Percentiles rank a stretch among this genome's conserved stretches.
These are phyloP conservation scores for Reinhardtius hippoglossoides DNA, from an alignment of 2,113 vertebrate species.

Conservation along the genomic window DNA sequence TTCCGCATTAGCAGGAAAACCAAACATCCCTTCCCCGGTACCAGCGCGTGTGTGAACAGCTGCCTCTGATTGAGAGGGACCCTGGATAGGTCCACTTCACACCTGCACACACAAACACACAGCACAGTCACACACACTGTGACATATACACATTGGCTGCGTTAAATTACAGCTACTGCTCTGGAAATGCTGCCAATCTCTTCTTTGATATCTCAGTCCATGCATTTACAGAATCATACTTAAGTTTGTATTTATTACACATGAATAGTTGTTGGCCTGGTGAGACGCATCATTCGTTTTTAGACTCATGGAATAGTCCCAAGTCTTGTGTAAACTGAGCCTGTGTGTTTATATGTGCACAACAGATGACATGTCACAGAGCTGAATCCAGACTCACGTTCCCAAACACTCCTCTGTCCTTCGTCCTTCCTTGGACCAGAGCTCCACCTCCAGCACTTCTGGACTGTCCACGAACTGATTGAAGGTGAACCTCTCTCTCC, in stretches of 20 bases:
- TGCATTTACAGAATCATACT: too few relatives aligned
- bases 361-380: neutral
- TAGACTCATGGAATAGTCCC: too few relatives aligned
- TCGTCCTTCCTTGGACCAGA: constrained; percentile 90
- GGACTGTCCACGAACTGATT: constrained; percentile 90
- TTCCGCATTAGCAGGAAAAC: constrained; percentile 84
- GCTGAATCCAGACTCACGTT: constrained; percentile 83
- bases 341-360: neutral
- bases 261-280: too few relatives aligned
- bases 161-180: too few relatives aligned
- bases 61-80: constrained; percentile 81
- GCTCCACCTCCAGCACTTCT: constrained; percentile 90
- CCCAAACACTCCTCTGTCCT: constrained; percentile 88
- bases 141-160: neutral
- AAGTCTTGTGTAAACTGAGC: too few relatives aligned
- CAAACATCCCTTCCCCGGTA: constrained; percentile 76
- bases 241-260: too few relatives aligned
- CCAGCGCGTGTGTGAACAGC: constrained; percentile 79
- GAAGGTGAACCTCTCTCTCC: constrained; percentile 97
- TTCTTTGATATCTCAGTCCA: too few relatives aligned
- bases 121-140: neutral
- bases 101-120: constrained; percentile 78
- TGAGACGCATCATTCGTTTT: too few relatives aligned
- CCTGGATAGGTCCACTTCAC: constrained; percentile 82
- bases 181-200: too few relatives aligned